Evolutionary conservation across 2,888 invertebrate species (phyloP).

Genomic region (Allygus modestus): DNA sequence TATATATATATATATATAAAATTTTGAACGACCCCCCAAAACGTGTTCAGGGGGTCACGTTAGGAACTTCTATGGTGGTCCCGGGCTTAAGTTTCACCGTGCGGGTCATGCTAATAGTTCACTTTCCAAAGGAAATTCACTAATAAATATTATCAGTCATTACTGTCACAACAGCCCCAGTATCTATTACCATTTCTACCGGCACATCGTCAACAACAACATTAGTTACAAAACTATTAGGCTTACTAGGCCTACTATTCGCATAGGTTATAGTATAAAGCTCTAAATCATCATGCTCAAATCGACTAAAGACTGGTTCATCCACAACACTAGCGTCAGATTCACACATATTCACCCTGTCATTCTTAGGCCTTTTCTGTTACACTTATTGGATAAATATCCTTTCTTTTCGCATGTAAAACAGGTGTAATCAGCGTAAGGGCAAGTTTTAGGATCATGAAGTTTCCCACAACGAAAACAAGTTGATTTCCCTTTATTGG

Average conservation of each 20-base stretch:
- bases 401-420: slow-evolving; percentile 30
- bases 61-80: too few relatives aligned
- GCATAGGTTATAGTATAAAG: slow-evolving; percentile 26
- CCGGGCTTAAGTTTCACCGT: too few relatives aligned
- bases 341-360: slow-evolving; percentile 1
- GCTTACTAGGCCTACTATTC: background rate
- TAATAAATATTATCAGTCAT: slow-evolving; percentile 11
- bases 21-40: too few relatives aligned
- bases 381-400: slow-evolving; percentile 18
- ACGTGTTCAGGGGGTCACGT: too few relatives aligned
- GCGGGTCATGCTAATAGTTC: too few relatives aligned
- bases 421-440: slow-evolving; percentile 23
- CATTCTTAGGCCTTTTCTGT: background rate
- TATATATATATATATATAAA: too few relatives aligned
- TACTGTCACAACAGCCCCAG: background rate
- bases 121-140: too few relatives aligned
- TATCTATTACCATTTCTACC: background rate
- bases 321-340: slow-evolving; percentile 10
- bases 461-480: slow-evolving; percentile 39
- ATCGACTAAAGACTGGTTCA: background rate
- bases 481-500: background rate
- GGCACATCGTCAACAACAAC: background rate
- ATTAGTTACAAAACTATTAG: background rate
- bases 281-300: background rate
- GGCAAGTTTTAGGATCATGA: slow-evolving; percentile 24